Evolutionary conservation across 2,888 invertebrate species (phyloP).

Genomic region (Caenorhabditis sp.): DNA sequence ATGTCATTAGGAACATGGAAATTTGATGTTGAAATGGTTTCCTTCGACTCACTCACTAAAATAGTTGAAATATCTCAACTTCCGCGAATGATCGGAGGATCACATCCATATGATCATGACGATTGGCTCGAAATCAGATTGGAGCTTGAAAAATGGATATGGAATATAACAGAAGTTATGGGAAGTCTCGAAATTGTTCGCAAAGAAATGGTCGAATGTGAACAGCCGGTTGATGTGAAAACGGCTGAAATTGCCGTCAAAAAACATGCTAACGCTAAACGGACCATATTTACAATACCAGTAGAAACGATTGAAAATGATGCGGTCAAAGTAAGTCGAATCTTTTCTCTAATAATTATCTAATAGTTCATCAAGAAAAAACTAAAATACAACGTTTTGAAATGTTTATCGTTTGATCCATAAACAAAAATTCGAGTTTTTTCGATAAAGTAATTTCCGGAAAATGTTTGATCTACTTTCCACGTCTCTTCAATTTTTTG

Average conservation of each 20-base stretch:
- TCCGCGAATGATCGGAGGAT: constrained; percentile 87
- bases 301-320: constrained; percentile 91
- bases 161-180: constrained; percentile 85
- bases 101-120: constrained; percentile 90
- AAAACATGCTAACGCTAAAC: constrained; percentile 90
- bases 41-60: constrained; percentile 90
- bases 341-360: no score
- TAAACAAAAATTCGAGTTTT: no score
- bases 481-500: no score
- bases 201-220: constrained; percentile 82
- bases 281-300: constrained; percentile 89
- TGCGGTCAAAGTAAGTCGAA: constrained; percentile 77
- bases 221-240: constrained; percentile 91
- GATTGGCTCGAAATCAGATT: constrained; percentile 95
- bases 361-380: no score
- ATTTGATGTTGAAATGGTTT: constrained; percentile 90
- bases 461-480: no score
- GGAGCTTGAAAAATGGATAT: constrained; percentile 92
- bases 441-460: no score
- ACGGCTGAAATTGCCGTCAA: constrained; percentile 89
- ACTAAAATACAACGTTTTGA: no score
- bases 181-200: constrained; percentile 41
- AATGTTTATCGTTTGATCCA: no score
- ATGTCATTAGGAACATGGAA: constrained; percentile 39
- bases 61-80: constrained; percentile 90